Evolutionary conservation across 2,113 vertebrate genomes (phyloP).

Genomic region (Zonotrichia leucophrys): DNA sequence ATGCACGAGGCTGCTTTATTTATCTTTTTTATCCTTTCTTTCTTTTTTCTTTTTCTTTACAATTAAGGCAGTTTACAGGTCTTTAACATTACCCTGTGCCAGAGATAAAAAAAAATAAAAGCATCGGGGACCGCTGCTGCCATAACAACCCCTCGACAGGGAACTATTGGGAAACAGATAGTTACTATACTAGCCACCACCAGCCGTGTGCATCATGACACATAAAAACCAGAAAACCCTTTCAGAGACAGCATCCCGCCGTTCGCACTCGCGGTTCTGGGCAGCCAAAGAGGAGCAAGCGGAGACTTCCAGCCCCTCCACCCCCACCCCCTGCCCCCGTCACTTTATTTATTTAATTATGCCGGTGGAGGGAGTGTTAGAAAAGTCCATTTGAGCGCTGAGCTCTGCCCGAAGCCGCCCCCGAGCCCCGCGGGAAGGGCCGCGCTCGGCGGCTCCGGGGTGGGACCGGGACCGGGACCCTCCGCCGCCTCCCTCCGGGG

Average conservation of each 20-base stretch:
- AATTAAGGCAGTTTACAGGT: not conserved
- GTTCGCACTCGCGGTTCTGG: not conserved
- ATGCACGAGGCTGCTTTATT: not conserved
- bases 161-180: conserved; percentile 25
- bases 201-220: not conserved
- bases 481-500: not conserved
- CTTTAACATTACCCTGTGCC: not conserved
- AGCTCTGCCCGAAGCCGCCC: not conserved
- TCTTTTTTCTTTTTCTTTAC: not conserved
- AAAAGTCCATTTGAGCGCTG: not conserved
- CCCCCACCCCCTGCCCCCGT: accelerated
- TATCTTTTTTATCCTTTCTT: not conserved
- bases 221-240: not conserved
- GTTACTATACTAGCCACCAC: conserved; percentile 42
- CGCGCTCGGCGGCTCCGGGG: not conserved
- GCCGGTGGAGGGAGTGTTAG: not conserved
- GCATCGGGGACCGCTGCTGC: not conserved
- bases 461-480: not conserved
- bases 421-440: not conserved
- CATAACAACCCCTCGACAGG: conserved; percentile 68
- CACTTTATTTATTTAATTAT: not conserved
- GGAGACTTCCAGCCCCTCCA: not conserved
- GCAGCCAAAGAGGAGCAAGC: not conserved
- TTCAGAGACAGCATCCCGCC: not conserved
- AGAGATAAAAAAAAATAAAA: not conserved